phyloP scores from a whole-genome alignment of 2,797 vertebrate genomes.

The Myiothlypis chrysogaster region DNA sequence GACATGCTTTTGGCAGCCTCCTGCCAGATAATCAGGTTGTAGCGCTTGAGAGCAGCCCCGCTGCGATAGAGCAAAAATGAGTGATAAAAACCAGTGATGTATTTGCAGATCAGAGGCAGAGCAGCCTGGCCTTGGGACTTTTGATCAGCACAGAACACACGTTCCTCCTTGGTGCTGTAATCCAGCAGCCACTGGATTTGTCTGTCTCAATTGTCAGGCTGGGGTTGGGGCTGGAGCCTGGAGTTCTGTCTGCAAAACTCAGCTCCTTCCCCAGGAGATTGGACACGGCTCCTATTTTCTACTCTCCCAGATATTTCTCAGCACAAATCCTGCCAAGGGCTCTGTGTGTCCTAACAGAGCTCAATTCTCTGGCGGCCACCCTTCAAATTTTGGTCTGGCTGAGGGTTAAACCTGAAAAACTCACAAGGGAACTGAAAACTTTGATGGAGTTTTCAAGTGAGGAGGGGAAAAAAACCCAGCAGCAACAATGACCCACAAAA shows the following conservation, averaged over 20 bases:
- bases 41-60: conserved; percentile 5
- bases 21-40: conserved; percentile 14
- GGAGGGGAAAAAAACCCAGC: accelerated
- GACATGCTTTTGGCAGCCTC: conserved; percentile 48
- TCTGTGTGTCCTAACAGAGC: neutral
- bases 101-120: conserved; percentile 29
- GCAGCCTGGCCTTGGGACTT: neutral
- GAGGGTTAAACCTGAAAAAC: neutral
- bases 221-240: conserved; percentile 23
- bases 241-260: neutral
- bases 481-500: neutral
- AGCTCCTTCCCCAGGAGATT: neutral
- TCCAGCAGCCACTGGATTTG: neutral
- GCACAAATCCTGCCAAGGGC: neutral
- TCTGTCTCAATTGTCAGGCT: neutral
- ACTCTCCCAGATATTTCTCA: neutral
- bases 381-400: neutral
- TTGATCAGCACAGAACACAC: neutral
- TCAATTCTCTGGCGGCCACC: neutral
- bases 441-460: neutral
- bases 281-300: neutral
- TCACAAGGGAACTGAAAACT: neutral
- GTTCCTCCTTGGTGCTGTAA: conserved; percentile 32
- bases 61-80: conserved; percentile 3
- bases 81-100: conserved; percentile 52